phyloP scores from a whole-genome alignment of 2,888 invertebrate species.

The Epirrhoe alternata region DNA sequence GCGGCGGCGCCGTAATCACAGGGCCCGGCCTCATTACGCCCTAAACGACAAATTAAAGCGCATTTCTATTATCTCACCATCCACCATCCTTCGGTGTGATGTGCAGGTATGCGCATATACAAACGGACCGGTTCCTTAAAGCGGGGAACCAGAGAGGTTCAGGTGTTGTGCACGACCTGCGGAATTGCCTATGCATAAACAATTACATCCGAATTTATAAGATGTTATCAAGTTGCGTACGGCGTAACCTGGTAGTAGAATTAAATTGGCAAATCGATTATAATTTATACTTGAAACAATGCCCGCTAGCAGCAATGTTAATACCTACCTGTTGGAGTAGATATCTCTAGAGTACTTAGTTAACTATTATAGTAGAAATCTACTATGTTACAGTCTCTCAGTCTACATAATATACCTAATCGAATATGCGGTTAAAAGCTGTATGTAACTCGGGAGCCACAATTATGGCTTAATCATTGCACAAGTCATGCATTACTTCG shows the following conservation, averaged over 20 bases:
- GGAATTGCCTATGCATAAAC: slow-evolving; percentile 64
- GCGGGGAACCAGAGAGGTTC: slow-evolving; percentile 49
- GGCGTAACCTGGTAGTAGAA: slow-evolving; percentile 3
- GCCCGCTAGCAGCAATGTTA: neutral
- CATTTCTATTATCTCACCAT: slow-evolving; percentile 83
- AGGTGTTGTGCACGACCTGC: slow-evolving; percentile 59
- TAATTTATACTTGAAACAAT: slow-evolving; percentile 6
- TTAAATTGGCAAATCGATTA: slow-evolving; percentile 27
- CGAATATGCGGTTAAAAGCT: slow-evolving; percentile 9
- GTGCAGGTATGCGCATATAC: slow-evolving; percentile 48
- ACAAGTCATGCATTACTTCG: slow-evolving; percentile 48
- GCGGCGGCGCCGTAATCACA: slow-evolving; percentile 86
- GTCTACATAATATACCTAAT: neutral
- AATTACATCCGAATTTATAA: slow-evolving; percentile 50
- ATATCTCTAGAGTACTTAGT: neutral
- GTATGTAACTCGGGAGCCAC: slow-evolving; percentile 39
- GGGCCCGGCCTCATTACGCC: slow-evolving; percentile 83
- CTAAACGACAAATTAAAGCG: slow-evolving; percentile 85
- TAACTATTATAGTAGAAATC: neutral
- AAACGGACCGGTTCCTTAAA: slow-evolving; percentile 65
- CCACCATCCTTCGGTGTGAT: slow-evolving; percentile 67
- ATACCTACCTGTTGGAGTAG: neutral
- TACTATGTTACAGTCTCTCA: neutral
- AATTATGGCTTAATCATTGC: slow-evolving; percentile 44
- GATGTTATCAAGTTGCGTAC: slow-evolving; percentile 45